Evolutionary conservation across 2,797 vertebrate species (phyloP), one percentile per base, ranked within the genome.

Genomic region (Hybognathus amarus): DNA sequence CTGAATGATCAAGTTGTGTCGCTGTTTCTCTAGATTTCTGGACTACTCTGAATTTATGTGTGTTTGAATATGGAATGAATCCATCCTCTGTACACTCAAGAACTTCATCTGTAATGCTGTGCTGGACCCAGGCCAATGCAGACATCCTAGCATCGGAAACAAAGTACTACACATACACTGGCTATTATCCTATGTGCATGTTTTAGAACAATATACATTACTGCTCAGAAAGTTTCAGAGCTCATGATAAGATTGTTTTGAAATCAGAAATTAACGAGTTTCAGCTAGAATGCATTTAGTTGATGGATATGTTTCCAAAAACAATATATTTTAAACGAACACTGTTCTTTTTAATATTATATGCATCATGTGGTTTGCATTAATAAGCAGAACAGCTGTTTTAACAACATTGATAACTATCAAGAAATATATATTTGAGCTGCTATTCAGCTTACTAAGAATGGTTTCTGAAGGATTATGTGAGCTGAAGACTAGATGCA

Each of bases 1-100:
- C 17, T 54, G 2, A 61, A 18, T 38, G 50, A 56, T 24, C 38
- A 12, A 2, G 13, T 59, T 78, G 45, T 78, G 24, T 63, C 3
- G 1, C 20, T 50, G 20, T 84, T 20, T 86, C 36, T 79, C 2
- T 88, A 99, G 98, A 92, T 99, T 99, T 93, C 92, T 99, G 91
- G 98, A 99, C 93, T 99, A 99, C 91, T 99, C 98, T 0, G 98
- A n/a, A 99, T 91, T 94, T 99, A 87, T 99, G 98, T 38, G 98
- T 99, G 68, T n/a, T 99, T 97, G 68, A n/a, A 99, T 98, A n/a
- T n/a, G n/a, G 97, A 99, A 98, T 92, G 99, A 99, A 87, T 98
- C 98, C 86, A 99, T 99, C 86, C 98, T n/a, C 98, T 0, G 97
- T 99, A n/a, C 88, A 99, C 98, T 4, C 98, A 99, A 93, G 98